A percentile compares a stretch with the other conserved stretches of the same genome.
phyloP scores from a whole-genome alignment of 2,113 vertebrate species.

The Lophotis ruficrista region DNA sequence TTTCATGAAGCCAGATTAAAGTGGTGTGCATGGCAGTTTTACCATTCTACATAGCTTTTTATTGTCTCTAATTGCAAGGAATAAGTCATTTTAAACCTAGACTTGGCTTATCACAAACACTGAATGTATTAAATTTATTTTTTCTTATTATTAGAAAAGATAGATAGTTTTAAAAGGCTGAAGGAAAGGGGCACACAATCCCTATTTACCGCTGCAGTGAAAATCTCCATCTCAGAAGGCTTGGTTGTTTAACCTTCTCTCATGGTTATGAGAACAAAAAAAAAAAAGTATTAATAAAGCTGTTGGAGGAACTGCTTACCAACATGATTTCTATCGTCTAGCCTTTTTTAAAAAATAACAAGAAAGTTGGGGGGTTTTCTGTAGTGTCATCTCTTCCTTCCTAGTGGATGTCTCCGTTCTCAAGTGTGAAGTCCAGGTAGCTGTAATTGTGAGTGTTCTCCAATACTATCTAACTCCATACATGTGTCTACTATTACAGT shows the following conservation, averaged over 20 bases:
- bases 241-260: neutral
- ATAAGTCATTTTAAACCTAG: constrained; percentile 25
- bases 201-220: neutral
- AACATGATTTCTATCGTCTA: neutral
- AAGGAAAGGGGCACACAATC: constrained; percentile 11
- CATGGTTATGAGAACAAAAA: neutral
- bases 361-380: neutral
- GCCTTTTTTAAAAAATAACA: neutral
- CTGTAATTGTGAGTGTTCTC: neutral
- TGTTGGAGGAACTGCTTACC: neutral
- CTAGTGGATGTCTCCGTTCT: constrained; percentile 4
- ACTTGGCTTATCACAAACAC: constrained; percentile 5
- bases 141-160: constrained; percentile 22
- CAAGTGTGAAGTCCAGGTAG: neutral
- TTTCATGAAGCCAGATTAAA: neutral
- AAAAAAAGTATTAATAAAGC: neutral
- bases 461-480: neutral
- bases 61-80: constrained; percentile 49
- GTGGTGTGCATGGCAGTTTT: neutral
- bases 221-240: neutral
- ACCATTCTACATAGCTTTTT: constrained; percentile 13
- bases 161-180: constrained; percentile 57
- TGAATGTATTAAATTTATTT: neutral
- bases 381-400: constrained; percentile 23
- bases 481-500: neutral